Evolutionary conservation across 2,797 vertebrate genomes (phyloP), one percentile per base, ranked within the genome.

Genomic region (Liasis olivaceus): DNA sequence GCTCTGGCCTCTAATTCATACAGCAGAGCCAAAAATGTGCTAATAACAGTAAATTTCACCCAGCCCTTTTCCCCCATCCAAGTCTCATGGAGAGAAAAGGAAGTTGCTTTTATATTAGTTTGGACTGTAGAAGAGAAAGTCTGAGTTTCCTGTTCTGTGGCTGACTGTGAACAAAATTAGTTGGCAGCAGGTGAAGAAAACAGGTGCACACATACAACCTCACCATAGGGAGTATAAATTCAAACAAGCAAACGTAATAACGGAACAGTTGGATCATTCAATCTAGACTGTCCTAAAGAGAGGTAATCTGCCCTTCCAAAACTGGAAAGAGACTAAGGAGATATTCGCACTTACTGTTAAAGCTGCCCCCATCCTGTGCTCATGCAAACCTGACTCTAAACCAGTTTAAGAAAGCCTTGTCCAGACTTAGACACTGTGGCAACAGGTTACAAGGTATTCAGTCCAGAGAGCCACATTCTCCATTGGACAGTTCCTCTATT

Each of bases 21-120:
- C 54, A 17, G 12, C 28, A 3, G 54, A 86, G 58, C 7, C 3
- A 17, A 47, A 66, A 64, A 81, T 6, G 51, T 92, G 69, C 88
- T 90, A 93, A 92, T 88, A 92, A 88, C 24, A 90, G 87, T 88
- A 90, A 92, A 26, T 69, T 81, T 64, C 47, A 60, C 31, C 69
- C 59, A 81, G 24, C n/a, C 54, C 24, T 72, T 60, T 51, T 7
- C 5, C n/a, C 72, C 26, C 9, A 85, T 93, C 69, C 81, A 90
- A 90, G 85, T 42, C 59, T 72, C 66, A n/a, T 17, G 56, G 85
- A 64, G 8, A 47, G 66, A 89, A 89, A 90, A 64, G 15, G 11
- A 87, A 47, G 14, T 5, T 56, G 47, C n/a, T 62, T 93, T 28
- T 69, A 56, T 89, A 60, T 51, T 86, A 31, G 22, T 24, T 42